A percentile compares a stretch with the other conserved stretches of the same genome.
These are phyloP conservation scores for Corydoras sp. DNA, from an alignment of 2,113 vertebrate genomes.

Conservation along the genomic window DNA sequence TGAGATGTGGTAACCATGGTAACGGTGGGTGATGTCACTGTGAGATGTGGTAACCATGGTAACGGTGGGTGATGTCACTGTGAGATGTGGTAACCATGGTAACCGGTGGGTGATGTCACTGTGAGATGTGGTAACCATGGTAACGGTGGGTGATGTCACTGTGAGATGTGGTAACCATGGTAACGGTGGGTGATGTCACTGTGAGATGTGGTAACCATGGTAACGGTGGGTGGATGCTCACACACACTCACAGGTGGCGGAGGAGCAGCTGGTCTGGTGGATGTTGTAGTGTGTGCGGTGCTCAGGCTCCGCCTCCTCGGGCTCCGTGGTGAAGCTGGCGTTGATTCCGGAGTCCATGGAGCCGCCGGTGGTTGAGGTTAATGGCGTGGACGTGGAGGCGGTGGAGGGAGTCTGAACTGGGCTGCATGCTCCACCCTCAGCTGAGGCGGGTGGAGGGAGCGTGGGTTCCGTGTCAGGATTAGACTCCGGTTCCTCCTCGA, in stretches of 20 bases:
- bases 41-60: no score
- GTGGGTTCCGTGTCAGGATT: background rate
- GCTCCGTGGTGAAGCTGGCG: conserved; percentile 63
- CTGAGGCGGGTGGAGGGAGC: background rate
- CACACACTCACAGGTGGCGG: conserved; percentile 71
- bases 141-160: no score
- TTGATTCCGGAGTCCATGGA: conserved; percentile 63
- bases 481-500: conserved; percentile 45
- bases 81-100: no score
- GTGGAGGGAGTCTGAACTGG: conserved; percentile 42
- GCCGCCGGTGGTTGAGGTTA: conserved; percentile 39
- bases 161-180: no score
- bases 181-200: no score
- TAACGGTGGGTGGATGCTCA: no score
- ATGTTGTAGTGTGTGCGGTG: conserved; percentile 70
- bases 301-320: conserved; percentile 74
- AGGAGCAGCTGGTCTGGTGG: conserved; percentile 72
- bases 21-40: no score
- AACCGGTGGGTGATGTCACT: no score
- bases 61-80: no score
- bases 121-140: no score
- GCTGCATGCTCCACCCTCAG: background rate
- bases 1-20: no score
- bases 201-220: no score
- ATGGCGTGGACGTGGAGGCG: conserved; percentile 26